A percentile compares a stretch with the other conserved stretches of the same genome.
Evolutionary conservation across 2,888 invertebrate genomes (phyloP).

Genomic region (Tetrapedia diversipes): DNA sequence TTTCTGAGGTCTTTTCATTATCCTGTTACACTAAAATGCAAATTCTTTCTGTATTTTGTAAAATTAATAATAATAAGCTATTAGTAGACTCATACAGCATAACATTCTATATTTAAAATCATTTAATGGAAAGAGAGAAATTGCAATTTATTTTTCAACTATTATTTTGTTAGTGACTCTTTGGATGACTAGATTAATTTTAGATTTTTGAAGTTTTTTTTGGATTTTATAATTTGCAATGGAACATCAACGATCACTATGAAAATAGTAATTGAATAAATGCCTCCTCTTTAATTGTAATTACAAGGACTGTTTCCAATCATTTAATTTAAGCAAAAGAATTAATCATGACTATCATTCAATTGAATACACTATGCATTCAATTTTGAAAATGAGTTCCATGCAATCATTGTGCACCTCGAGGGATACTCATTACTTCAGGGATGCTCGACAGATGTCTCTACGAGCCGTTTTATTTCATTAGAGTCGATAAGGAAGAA

Average conservation of each 20-base stretch:
- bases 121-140: not conserved
- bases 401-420: not conserved
- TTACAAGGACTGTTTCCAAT: not conserved
- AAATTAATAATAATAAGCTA: not conserved
- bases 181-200: too few relatives aligned
- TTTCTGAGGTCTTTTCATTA: too few relatives aligned
- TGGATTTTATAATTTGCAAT: not conserved
- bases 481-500: not conserved
- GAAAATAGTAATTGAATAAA: not conserved
- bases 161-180: too few relatives aligned
- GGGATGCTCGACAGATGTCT: conserved; percentile 3
- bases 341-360: conserved; percentile 2
- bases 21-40: too few relatives aligned
- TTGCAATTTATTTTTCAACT: not conserved
- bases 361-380: conserved; percentile 12
- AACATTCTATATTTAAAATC: not conserved
- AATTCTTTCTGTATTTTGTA: not conserved
- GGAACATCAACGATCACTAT: not conserved
- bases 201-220: not conserved
- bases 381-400: conserved; percentile 17
- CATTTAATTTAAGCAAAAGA: not conserved
- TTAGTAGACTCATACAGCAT: not conserved
- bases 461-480: not conserved
- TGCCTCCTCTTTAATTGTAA: not conserved
- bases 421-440: not conserved